A percentile compares a stretch with the other conserved stretches of the same genome.
Conservation (phyloP, 1,140 invertebrate genomes). For the Oppia nitens region DNA sequence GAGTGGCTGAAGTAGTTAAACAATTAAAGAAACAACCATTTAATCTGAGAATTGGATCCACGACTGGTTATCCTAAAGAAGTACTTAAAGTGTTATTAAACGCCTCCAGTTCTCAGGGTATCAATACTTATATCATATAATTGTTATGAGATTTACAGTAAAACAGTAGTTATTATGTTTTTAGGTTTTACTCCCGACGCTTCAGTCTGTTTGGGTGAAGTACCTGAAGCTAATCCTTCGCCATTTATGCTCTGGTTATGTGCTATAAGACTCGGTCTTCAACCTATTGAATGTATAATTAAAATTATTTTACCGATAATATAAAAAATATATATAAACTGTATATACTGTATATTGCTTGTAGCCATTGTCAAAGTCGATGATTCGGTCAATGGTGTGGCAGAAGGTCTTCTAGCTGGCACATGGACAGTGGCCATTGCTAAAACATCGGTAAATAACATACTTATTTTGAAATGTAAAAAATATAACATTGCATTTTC, state of each 20-base stretch:
- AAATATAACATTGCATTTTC: background rate
- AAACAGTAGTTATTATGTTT: background rate
- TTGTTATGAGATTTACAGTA: background rate
- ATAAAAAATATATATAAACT: no score
- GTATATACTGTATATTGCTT: no score
- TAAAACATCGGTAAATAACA: slow-evolving; percentile 16
- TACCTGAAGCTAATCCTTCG: slow-evolving; percentile 29
- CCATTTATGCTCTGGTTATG: slow-evolving; percentile 32
- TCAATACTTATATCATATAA: slow-evolving; percentile 1
- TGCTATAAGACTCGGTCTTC: slow-evolving; percentile 28
- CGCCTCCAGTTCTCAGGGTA: slow-evolving; percentile 24
- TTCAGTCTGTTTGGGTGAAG: slow-evolving; percentile 30
- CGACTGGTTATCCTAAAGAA: slow-evolving; percentile 18
- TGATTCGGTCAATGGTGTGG: slow-evolving; percentile 30
- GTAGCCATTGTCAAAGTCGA: slow-evolving; percentile 30
- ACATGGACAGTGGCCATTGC: slow-evolving; percentile 33
- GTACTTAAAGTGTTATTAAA: slow-evolving; percentile 14
- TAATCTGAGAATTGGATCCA: slow-evolving; percentile 18
- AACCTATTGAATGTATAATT: slow-evolving; percentile 24
- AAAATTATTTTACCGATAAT: no score
- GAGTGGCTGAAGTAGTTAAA: slow-evolving; percentile 23
- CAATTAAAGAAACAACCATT: slow-evolving; percentile 2
- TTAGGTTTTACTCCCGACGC: slow-evolving; percentile 24
- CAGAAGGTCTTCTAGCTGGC: slow-evolving; percentile 30
- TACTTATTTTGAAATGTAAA: slow-evolving; percentile 7